phyloP scores from a whole-genome alignment of 2,113 vertebrate species.

The Athene cunicularia region DNA sequence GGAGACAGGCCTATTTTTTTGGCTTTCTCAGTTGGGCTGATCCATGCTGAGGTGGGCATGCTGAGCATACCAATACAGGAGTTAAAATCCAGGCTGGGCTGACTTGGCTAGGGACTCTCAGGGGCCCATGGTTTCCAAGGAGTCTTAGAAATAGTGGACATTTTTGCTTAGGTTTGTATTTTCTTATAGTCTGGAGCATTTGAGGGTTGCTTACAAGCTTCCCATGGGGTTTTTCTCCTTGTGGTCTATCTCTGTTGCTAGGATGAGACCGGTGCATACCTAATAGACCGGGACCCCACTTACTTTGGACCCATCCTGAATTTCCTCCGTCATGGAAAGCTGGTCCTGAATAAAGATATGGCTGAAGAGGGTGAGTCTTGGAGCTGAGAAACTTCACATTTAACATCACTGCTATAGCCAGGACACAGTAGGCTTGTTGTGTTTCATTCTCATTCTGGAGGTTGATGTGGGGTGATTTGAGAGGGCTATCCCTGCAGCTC shows the following conservation, averaged over 20 bases:
- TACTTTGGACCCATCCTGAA: slow-evolving; percentile 99
- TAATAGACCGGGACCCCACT: slow-evolving; percentile 96
- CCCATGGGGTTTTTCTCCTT: neutral
- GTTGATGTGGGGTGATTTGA: neutral
- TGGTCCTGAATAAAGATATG: slow-evolving; percentile 97
- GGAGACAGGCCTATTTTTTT: neutral
- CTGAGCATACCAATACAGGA: neutral
- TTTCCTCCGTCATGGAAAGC: slow-evolving; percentile 94
- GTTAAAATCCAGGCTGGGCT: neutral
- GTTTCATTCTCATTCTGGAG: neutral
- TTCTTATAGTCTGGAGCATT: neutral
- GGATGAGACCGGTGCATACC: slow-evolving; percentile 97
- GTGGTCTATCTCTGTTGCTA: slow-evolving; percentile 40
- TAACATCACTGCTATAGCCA: neutral
- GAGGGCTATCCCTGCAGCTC: neutral
- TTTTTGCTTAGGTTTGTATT: neutral
- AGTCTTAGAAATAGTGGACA: neutral
- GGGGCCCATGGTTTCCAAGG: neutral
- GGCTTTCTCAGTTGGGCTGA: neutral
- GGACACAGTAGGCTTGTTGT: neutral
- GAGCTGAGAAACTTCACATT: neutral
- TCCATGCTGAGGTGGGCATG: neutral
- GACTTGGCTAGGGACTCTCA: neutral
- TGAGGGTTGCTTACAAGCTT: neutral
- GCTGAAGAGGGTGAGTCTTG: slow-evolving; percentile 91